Evolutionary conservation across 2,113 vertebrate genomes (phyloP).

Genomic region (Bucco capensis): DNA sequence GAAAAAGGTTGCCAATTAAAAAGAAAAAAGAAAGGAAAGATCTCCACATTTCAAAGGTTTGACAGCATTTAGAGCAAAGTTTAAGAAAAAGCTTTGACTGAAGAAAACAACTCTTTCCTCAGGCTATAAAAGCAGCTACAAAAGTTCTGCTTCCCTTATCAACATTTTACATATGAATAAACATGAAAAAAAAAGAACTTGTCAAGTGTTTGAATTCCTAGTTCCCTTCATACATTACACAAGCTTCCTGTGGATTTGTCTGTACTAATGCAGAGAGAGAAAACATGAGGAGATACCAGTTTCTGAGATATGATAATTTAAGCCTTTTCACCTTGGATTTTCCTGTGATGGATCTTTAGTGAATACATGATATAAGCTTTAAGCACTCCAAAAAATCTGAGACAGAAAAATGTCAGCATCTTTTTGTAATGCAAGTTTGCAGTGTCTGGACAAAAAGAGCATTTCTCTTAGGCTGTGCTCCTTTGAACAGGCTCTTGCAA

Average conservation of each 20-base stretch:
- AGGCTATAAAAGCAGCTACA: background rate
- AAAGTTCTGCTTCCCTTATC: background rate
- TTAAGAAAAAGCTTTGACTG: background rate
- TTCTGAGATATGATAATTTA: background rate
- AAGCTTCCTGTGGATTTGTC: background rate
- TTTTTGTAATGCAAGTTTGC: background rate
- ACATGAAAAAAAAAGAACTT: background rate
- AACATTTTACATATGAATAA: background rate
- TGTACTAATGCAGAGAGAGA: background rate
- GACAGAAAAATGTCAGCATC: background rate
- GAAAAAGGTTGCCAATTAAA: background rate
- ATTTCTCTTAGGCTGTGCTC: background rate
- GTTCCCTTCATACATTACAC: background rate
- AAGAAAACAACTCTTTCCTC: background rate
- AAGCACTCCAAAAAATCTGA: background rate
- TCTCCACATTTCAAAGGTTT: background rate
- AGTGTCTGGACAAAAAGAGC: background rate
- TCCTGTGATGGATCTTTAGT: background rate
- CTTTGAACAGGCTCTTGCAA: background rate
- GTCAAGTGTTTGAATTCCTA: background rate
- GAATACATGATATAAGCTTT: background rate
- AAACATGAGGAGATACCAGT: background rate
- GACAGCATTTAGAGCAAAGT: background rate
- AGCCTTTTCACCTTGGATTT: background rate
- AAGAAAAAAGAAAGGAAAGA: rapidly evolving